Evolutionary conservation across 2,797 vertebrate genomes (phyloP), one percentile per base, ranked within the genome.

Genomic region (Lophius americanus): DNA sequence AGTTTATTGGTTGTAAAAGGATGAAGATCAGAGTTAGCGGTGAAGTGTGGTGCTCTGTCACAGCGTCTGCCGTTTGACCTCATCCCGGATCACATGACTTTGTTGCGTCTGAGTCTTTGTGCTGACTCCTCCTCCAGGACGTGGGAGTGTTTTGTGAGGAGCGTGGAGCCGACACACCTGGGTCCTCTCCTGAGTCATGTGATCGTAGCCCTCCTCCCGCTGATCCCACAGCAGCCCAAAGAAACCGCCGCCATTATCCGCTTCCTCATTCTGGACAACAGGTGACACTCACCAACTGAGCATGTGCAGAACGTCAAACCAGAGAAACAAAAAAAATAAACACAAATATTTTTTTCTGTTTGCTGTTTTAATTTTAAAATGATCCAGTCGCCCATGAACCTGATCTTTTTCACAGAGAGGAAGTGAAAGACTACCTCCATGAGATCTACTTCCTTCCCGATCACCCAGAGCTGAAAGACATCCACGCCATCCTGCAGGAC

Each of bases 361-460:
- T 23, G 23, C 23, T 23, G 23, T 23, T 23, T 1, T 23, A 23
- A 23, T 23, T 23, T 23, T 1, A 38, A 38, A 38, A 38, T 38
- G 37, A 38, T 38, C 3, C 41, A 42, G 7, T 32, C 52, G 37
- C 39, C 9, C 23, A 5, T 2, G 0, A 0, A 38, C 12, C 9
- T 14, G 7, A 14, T 56, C 32, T 55, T 7, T 49, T 32, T 10
- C 0, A 70, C 92, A 99, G 98, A 89, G 93, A 96, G 83, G 95
- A 95, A 82, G 97, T 99, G 9, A 94, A 92, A 66, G 98, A 99
- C 85, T 98, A 96, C 78, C 95, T 99, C 59, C 98, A 99, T 89
- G 98, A 99, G 94, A 98, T 99, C 88, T 99, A 99, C 91, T 99
- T 99, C 84, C 92, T 99, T 38, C 98, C 98, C 43, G 95, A 98